Base-by-base conservation (phyloP, 2,888 invertebrate genomes). In the Tachina lurida region DNA sequence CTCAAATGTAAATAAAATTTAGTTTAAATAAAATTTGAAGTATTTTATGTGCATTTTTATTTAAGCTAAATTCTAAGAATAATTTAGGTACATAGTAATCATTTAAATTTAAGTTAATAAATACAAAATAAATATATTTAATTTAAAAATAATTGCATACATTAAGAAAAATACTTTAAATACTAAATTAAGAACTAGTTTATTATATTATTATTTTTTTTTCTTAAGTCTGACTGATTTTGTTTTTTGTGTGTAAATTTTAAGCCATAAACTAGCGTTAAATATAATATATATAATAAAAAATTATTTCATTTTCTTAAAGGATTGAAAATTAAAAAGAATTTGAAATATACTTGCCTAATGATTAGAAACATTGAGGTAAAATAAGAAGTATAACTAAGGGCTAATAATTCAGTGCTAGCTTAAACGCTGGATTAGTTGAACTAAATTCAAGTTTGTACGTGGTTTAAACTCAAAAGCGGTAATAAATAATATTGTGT, bases 191-290 rank as follows among this genome's bases (percentile, higher is more conserved):
- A 15, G 75, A 17, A 79, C 15, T 19, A 58, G 17, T 31, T 31
- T 31, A 31, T 31, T 31, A 10, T 12, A 3, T 31, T 31, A n/a
- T 31, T 31, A 4, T 58, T 31, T 56, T 54, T 49, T 43, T 39
- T 54, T 77, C 63, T 17, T 54, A 85, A 85, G 68, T 81, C 70
- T 70, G 85, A 85, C 76, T 82, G 77, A 81, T 86, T 75, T 82
- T 75, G 22, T 65, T 74, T 31, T 68, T 74, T 74, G 56, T 12
- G 41, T 49, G 52, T 47, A 78, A 62, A 76, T 67, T 74, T 68
- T 39, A 63, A 54, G 39, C 31, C 8, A 41, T 7, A 62, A 19
- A 52, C 13, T 60, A 62, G 10, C 10, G 17, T 12, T n/a, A 56
- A 39, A 45, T 31, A 31, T 0, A 31, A 31, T 31, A 31, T 31